A percentile compares a stretch with the other conserved stretches of the same genome.
Evolutionary conservation across 2,888 invertebrate genomes (phyloP).

Genomic region (Melolontha melolontha): DNA sequence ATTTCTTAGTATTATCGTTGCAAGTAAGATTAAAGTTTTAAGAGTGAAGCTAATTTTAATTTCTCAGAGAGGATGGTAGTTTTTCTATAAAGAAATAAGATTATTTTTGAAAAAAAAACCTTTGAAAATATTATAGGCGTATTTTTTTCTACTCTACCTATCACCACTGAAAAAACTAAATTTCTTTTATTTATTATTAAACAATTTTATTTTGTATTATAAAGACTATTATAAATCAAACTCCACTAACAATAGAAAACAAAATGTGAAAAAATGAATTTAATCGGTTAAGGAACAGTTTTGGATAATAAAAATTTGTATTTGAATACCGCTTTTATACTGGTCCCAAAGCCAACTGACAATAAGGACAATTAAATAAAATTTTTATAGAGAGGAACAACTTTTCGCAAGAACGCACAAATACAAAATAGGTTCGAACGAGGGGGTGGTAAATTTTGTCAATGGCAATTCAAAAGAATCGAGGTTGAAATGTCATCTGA

Average conservation of each 20-base stretch:
- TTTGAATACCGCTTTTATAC: slow-evolving; percentile 1
- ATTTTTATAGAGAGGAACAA: slow-evolving; percentile 23
- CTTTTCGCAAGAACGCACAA: slow-evolving; percentile 23
- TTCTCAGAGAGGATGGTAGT: no score
- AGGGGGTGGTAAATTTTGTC: slow-evolving; percentile 20
- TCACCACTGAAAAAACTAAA: no score
- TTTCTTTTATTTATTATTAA: no score
- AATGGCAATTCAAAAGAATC: slow-evolving; percentile 17
- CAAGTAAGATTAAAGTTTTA: no score
- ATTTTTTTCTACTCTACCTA: no score
- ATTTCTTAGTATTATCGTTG: no score
- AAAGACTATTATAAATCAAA: no score
- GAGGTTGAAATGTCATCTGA: slow-evolving; percentile 16
- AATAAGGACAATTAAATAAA: slow-evolving; percentile 32
- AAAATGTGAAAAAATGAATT: background rate
- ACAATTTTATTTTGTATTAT: no score
- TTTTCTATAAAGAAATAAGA: no score
- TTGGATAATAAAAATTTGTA: slow-evolving; percentile 34
- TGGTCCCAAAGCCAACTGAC: background rate
- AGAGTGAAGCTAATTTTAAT: no score
- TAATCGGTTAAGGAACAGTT: background rate
- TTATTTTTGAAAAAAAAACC: no score
- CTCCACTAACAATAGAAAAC: background rate
- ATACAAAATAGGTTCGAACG: slow-evolving; percentile 9
- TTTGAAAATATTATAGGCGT: no score